These are phyloP conservation scores for Uria lomvia DNA, from an alignment of 2,113 vertebrate species.

Conservation along the genomic window DNA sequence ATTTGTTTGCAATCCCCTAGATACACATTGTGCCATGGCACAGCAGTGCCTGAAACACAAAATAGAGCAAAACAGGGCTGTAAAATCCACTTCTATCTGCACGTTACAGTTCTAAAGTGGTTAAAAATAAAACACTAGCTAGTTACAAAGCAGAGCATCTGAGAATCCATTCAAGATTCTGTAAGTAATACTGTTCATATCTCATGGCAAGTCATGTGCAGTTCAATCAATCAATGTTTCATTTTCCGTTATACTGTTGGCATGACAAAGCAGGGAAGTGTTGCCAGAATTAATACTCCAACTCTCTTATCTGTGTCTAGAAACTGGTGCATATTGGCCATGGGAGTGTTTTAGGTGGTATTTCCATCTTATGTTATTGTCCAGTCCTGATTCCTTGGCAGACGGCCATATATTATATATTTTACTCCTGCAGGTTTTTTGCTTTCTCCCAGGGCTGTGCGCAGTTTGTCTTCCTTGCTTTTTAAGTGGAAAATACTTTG, in stretches of 20 bases:
- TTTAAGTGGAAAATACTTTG: neutral
- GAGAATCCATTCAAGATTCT: neutral
- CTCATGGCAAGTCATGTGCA: neutral
- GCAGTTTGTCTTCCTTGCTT: neutral
- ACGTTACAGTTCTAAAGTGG: neutral
- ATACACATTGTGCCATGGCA: neutral
- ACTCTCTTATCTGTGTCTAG: neutral
- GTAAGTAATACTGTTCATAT: neutral
- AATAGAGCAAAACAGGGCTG: neutral
- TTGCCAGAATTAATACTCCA: neutral
- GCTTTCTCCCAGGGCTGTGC: neutral
- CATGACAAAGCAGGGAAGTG: neutral
- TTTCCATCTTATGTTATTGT: neutral
- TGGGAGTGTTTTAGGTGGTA: neutral
- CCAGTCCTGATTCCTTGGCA: neutral
- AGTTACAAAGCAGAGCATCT: neutral
- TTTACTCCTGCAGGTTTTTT: neutral
- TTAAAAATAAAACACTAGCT: neutral
- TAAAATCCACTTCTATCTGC: neutral
- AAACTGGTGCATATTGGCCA: neutral
- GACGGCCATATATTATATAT: neutral
- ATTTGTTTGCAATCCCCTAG: neutral
- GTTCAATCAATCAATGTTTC: neutral
- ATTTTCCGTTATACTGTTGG: constrained; percentile 14
- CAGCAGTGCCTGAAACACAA: neutral